Base-by-base conservation (phyloP, 1,140 invertebrate genomes). In the Aplysia californica region DNA sequence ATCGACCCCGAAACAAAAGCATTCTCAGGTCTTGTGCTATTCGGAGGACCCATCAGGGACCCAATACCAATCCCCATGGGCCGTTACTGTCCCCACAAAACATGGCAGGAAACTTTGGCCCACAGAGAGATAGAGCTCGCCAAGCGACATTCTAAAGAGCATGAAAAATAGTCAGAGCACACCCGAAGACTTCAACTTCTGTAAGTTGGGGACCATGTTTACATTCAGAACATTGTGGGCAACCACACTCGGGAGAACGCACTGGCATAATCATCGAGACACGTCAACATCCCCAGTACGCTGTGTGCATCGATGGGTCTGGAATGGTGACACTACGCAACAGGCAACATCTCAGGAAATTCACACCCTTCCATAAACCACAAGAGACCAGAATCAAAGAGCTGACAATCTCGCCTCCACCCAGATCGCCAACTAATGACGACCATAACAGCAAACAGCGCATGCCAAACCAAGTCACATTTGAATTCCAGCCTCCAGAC, bases 11-110 rank as follows among this genome's bases (percentile, higher is more conserved):
- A 79, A 44, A 79, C 78, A 6, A 78, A 75, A 33, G 68, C 76
- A 55, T 80, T 39, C 33, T 70, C 79, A 64, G 76, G 75, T 1
- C 56, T 79, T n/a, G 65, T 79, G 20, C 44, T 72, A 64, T 79
- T 79, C 76, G 78, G 72, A 29, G 36, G 76, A 56, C 79, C 79
- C 1, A 71, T 78, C 26, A 21, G 78, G 21, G 78, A 79, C 64
- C 67, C 78, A 21, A 78, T 78, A 33, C 50, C 61, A 0, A 74
- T 73, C 2, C 23, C 41, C 5, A 73, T 78, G 69, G 69, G 76
- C 38, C 64, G 70, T 67, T 78, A 78, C 31, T 35, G 21, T 2
- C 65, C 71, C n/a, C 77, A 75, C 55, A 70, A 68, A 20, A 78
- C 70, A 66, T 78, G 76, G 70, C 56, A 4, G n/a, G 76, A 72